Conservation (phyloP, 2,113 vertebrate genomes). For the Haplotaxodon microlepis region DNA sequence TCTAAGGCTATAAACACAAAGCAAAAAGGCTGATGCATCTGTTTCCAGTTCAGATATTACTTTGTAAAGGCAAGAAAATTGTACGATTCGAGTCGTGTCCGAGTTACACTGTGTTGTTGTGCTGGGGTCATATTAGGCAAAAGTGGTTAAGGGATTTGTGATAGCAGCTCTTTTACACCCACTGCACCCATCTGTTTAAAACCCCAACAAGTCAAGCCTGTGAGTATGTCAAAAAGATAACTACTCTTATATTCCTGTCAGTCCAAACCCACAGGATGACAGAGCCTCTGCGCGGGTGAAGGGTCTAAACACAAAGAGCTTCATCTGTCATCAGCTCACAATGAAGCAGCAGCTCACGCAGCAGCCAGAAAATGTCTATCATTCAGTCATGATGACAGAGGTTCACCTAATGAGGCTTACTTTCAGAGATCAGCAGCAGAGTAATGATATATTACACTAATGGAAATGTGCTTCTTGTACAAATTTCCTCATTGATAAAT, state of each 20-base stretch:
- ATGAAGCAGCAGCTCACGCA: slow-evolving; percentile 18
- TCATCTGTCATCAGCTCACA: slow-evolving; percentile 39
- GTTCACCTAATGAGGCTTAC: slow-evolving; percentile 9
- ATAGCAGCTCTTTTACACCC: neutral
- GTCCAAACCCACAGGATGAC: neutral
- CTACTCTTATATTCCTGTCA: neutral
- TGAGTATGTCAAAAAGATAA: neutral
- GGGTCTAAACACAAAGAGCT: neutral
- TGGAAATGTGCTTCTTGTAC: neutral
- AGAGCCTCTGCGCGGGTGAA: neutral
- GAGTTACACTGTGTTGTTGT: neutral
- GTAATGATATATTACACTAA: neutral
- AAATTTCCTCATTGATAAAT: neutral
- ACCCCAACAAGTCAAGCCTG: neutral
- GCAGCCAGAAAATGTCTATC: slow-evolving; percentile 3
- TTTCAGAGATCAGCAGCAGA: neutral
- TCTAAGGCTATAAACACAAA: neutral
- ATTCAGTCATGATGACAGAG: slow-evolving; percentile 15
- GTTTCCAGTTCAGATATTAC: neutral
- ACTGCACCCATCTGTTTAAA: neutral
- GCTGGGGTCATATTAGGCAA: neutral
- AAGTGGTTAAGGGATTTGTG: neutral
- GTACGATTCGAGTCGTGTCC: neutral
- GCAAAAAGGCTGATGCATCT: neutral
- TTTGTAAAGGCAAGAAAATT: neutral